Conservation (phyloP, 2,113 vertebrate species). For the Mobula birostris region DNA sequence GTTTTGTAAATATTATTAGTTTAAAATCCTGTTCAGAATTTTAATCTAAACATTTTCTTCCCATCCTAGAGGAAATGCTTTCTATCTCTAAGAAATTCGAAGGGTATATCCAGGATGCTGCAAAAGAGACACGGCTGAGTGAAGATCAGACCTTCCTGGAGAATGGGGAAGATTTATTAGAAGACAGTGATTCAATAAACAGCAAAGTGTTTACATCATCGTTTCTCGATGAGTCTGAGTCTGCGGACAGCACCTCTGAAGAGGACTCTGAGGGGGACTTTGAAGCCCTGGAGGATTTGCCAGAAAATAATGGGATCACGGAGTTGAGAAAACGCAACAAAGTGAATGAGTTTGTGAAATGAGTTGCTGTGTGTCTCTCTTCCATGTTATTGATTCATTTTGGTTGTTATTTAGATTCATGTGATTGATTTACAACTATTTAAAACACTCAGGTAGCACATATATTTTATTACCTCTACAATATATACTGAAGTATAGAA, state of each 20-base stretch:
- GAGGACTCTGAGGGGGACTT: conserved; percentile 44
- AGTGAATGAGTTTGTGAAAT: conserved; percentile 51
- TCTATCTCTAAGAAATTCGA: conserved; percentile 54
- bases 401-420: background rate
- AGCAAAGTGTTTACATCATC: background rate
- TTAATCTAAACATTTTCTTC: conserved; percentile 58
- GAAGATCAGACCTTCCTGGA: conserved; percentile 39
- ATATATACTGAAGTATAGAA: background rate
- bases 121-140: conserved; percentile 39
- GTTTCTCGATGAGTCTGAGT: conserved; percentile 23
- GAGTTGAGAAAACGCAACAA: conserved; percentile 65
- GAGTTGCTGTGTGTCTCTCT: background rate
- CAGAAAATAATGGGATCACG: conserved; percentile 43
- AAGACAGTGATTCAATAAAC: conserved; percentile 39
- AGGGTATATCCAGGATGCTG: conserved; percentile 39
- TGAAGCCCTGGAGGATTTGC: conserved; percentile 41
- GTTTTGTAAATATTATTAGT: background rate
- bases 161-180: conserved; percentile 40
- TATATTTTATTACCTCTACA: background rate
- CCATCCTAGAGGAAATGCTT: conserved; percentile 71
- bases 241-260: conserved; percentile 45
- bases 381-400: background rate
- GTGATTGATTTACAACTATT: background rate
- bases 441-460: background rate
- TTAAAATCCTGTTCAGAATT: conserved; percentile 38